A percentile compares a stretch with the other conserved stretches of the same genome.
These are phyloP conservation scores for Cydia strobilella DNA, from an alignment of 1,140 invertebrate genomes.

Conservation along the genomic window DNA sequence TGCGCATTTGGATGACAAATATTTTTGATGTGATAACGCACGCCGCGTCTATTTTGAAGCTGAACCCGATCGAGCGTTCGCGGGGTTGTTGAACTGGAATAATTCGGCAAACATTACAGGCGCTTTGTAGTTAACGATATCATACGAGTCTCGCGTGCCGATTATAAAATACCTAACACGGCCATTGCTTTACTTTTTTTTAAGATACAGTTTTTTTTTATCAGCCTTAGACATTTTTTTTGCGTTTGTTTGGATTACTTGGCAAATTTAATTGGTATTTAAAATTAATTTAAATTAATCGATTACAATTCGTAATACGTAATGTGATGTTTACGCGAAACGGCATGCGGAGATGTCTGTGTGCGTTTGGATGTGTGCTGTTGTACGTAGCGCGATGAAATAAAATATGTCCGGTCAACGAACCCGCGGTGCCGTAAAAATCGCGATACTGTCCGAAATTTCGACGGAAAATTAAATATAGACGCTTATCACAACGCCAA, in stretches of 20 bases:
- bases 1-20: slow-evolving; percentile 42
- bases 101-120: slow-evolving; percentile 78
- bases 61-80: slow-evolving; percentile 70
- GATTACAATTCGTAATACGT: slow-evolving; percentile 66
- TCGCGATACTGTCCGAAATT: slow-evolving; percentile 78
- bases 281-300: slow-evolving; percentile 46
- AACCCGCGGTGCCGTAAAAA: slow-evolving; percentile 79
- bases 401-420: slow-evolving; percentile 80
- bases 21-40: slow-evolving; percentile 62
- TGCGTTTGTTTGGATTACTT: neutral
- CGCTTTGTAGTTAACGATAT: slow-evolving; percentile 65
- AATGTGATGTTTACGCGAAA: slow-evolving; percentile 72
- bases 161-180: slow-evolving; percentile 48
- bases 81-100: slow-evolving; percentile 78
- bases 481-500: neutral
- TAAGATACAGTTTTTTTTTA: neutral
- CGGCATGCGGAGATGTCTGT: slow-evolving; percentile 68
- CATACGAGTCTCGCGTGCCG: slow-evolving; percentile 51
- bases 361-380: slow-evolving; percentile 71
- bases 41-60: slow-evolving; percentile 71
- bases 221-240: slow-evolving; percentile 8
- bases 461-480: slow-evolving; percentile 54
- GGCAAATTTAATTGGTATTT: slow-evolving; percentile 10
- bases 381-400: slow-evolving; percentile 70
- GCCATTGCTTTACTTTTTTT: slow-evolving; percentile 3